A percentile compares a stretch with the other conserved stretches of the same genome.
Conservation (phyloP, 2,797 vertebrate species). For the Ptychadena robeensis region DNA sequence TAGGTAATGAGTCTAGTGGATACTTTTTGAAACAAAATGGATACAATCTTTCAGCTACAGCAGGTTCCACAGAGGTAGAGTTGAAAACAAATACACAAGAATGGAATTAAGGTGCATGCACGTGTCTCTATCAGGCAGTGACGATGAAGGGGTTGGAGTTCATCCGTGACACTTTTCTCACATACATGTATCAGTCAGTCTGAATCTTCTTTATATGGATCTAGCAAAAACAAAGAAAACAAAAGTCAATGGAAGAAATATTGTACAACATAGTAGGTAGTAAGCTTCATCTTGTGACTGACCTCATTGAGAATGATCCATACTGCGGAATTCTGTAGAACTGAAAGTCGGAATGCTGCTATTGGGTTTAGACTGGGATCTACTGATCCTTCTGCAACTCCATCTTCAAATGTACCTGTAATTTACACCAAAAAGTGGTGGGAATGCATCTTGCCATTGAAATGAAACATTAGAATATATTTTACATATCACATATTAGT, state of each 20-base stretch:
- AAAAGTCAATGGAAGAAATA: neutral
- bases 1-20: conserved; percentile 53
- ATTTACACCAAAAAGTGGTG: conserved; percentile 54
- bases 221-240: conserved; percentile 76
- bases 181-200: conserved; percentile 71
- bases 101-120: conserved; percentile 73
- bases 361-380: conserved; percentile 89
- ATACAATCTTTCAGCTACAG: conserved; percentile 78
- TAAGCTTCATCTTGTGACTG: conserved; percentile 62
- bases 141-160: conserved; percentile 28
- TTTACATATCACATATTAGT: neutral
- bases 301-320: conserved; percentile 98
- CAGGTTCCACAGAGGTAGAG: conserved; percentile 84
- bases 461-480: neutral
- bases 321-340: conserved; percentile 92
- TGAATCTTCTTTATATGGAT: conserved; percentile 95
- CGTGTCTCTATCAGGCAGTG: conserved; percentile 66
- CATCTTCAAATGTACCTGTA: conserved; percentile 91
- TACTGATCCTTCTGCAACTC: conserved; percentile 88
- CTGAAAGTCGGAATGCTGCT: conserved; percentile 87
- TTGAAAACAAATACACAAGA: conserved; percentile 73
- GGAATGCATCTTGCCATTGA: neutral
- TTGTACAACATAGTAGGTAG: neutral
- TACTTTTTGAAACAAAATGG: conserved; percentile 67
- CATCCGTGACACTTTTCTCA: conserved; percentile 41